Conservation (phyloP, 2,888 invertebrate species). For the Chaitophorus viminalis region DNA sequence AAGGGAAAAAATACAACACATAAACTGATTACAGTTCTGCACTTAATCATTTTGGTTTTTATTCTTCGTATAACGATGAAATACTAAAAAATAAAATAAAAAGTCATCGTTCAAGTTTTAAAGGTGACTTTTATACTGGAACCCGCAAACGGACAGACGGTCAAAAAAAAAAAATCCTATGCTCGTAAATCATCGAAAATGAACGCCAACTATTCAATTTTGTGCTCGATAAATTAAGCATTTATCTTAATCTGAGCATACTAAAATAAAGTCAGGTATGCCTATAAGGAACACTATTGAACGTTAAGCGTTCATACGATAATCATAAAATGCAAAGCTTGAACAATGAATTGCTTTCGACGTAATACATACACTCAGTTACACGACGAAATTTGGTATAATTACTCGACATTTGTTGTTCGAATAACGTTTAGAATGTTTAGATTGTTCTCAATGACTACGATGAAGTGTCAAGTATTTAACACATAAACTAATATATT, state of each 20-base stretch:
- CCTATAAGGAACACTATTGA: too few species aligned
- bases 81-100: conserved; percentile 34
- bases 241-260: conserved; percentile 7
- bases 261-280: conserved; percentile 19
- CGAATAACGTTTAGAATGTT: too few species aligned
- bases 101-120: conserved; percentile 46
- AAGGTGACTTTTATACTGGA: conserved; percentile 55
- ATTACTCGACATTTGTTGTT: background rate
- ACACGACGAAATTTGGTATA: background rate
- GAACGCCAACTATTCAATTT: conserved; percentile 31
- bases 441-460: background rate
- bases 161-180: conserved; percentile 6
- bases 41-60: conserved; percentile 62
- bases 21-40: conserved; percentile 59
- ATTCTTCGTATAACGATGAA: conserved; percentile 45
- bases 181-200: conserved; percentile 46
- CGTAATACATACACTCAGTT: background rate
- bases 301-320: background rate
- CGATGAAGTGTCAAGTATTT: background rate
- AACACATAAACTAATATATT: background rate
- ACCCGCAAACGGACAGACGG: conserved; percentile 24
- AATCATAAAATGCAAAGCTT: conserved; percentile 5
- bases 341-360: background rate
- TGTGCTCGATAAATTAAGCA: conserved; percentile 33
- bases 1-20: conserved; percentile 42